A percentile compares a stretch with the other conserved stretches of the same genome.
These are phyloP conservation scores for Bombycilla garrulus DNA, from an alignment of 2,113 vertebrate species.

Conservation along the genomic window DNA sequence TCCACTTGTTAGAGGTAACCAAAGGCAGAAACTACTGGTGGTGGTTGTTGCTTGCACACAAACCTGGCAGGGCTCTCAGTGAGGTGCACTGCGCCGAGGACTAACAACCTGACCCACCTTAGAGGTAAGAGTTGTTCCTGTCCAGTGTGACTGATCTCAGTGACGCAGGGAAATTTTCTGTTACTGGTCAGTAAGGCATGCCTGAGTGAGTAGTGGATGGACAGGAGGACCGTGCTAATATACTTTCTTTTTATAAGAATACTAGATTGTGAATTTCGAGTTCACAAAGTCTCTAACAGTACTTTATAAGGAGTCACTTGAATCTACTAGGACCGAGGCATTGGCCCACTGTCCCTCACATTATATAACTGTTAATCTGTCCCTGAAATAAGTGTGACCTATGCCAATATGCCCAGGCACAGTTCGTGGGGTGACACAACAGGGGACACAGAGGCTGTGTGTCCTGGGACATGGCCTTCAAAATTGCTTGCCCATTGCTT, in stretches of 20 bases:
- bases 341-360: background rate
- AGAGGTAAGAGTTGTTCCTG: background rate
- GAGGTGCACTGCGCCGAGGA: fast-evolving
- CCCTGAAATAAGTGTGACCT: background rate
- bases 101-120: background rate
- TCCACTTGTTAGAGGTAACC: background rate
- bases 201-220: background rate
- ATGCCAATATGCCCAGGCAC: fast-evolving
- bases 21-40: background rate
- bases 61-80: background rate
- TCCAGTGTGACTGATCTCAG: background rate
- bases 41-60: background rate
- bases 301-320: background rate
- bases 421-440: background rate
- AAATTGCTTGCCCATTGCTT: background rate
- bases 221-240: background rate
- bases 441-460: background rate
- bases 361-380: background rate
- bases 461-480: background rate
- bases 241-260: background rate
- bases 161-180: background rate
- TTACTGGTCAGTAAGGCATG: fast-evolving
- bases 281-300: background rate
- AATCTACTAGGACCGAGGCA: background rate
- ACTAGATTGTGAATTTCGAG: background rate